phyloP scores from a whole-genome alignment of 2,797 vertebrate species.

The Choloepus didactylus region DNA sequence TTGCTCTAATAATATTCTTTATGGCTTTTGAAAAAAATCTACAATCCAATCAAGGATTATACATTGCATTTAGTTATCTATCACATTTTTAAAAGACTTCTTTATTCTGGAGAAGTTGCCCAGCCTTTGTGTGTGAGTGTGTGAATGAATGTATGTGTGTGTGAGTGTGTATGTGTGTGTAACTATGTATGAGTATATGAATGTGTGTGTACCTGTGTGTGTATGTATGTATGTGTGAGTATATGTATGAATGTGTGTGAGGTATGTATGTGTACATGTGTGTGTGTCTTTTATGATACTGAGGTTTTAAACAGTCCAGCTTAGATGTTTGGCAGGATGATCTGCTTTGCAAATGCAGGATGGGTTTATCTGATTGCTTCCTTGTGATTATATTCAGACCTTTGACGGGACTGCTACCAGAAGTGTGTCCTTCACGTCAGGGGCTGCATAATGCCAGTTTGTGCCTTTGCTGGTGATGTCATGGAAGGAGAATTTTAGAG shows the following conservation, averaged over 20 bases:
- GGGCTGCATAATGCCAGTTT: conserved; percentile 37
- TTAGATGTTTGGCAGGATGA: not conserved
- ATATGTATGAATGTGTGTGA: not conserved
- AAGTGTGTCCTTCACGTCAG: not conserved
- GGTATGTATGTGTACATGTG: not conserved
- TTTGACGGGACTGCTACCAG: not conserved
- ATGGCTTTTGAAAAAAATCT: not conserved
- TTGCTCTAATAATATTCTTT: not conserved
- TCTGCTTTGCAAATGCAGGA: not conserved
- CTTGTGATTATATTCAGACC: not conserved
- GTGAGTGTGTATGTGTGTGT: not conserved
- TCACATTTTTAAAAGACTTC: not conserved
- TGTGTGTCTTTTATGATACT: not conserved
- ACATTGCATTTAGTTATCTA: not conserved
- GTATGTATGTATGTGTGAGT: not conserved
- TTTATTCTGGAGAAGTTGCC: not conserved
- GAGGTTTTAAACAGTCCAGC: not conserved
- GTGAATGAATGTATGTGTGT: not conserved
- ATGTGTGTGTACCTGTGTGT: not conserved
- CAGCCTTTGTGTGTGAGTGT: not conserved
- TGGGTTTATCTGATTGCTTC: not conserved
- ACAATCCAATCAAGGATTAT: not conserved
- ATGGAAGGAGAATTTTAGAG: conserved; percentile 52
- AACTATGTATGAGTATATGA: not conserved
- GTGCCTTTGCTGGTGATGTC: not conserved